A percentile compares a stretch with the other conserved stretches of the same genome.
These are phyloP conservation scores for Irena cyanogastra DNA, from an alignment of 2,113 vertebrate genomes.

Conservation along the genomic window DNA sequence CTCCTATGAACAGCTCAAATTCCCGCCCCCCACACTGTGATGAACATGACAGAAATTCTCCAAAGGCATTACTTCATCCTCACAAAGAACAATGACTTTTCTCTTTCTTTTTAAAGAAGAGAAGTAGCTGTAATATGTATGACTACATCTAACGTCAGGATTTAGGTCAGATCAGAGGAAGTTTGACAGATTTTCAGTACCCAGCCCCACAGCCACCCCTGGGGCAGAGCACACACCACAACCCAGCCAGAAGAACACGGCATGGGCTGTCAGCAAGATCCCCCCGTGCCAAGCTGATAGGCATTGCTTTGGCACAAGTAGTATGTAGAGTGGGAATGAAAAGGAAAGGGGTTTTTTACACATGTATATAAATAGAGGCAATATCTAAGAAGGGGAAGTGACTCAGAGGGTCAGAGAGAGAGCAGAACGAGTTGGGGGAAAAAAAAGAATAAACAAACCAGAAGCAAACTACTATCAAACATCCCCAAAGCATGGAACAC, in stretches of 20 bases:
- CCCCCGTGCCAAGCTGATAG: not conserved
- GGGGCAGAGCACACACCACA: not conserved
- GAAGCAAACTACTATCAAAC: not conserved
- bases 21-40: not conserved
- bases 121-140: not conserved
- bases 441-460: not conserved
- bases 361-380: conserved; percentile 26
- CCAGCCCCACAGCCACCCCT: fast-evolving
- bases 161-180: not conserved
- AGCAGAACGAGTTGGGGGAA: not conserved
- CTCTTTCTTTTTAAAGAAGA: not conserved
- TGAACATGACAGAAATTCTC: not conserved
- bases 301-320: not conserved
- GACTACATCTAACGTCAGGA: not conserved
- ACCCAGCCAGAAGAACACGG: not conserved
- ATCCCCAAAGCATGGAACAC: not conserved
- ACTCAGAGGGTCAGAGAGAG: conserved; percentile 38
- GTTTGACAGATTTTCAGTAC: not conserved
- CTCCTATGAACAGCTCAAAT: not conserved
- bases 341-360: not conserved
- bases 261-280: not conserved
- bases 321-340: not conserved
- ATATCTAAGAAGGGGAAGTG: conserved; percentile 54
- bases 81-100: not conserved
- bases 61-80: conserved; percentile 5